Percentiles rank a stretch among this genome's conserved stretches.
Evolutionary conservation across 2,888 invertebrate genomes (phyloP).

Genomic region (Callimorpha dominula): DNA sequence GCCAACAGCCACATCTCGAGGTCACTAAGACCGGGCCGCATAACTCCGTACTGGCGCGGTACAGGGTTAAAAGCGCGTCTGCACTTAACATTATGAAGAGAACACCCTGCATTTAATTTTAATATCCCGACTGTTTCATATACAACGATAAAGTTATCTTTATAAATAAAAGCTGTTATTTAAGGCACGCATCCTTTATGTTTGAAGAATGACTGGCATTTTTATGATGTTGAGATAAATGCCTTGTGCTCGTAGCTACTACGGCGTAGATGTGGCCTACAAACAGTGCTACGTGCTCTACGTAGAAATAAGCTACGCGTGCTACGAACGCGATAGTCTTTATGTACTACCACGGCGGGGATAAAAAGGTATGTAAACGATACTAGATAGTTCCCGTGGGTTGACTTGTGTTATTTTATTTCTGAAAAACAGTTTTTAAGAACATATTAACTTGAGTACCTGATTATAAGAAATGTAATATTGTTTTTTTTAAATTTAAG

Average conservation of each 20-base stretch:
- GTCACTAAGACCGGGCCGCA: slow-evolving; percentile 19
- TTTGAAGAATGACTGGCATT: slow-evolving; percentile 16
- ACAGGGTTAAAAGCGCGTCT: slow-evolving; percentile 28
- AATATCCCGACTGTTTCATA: slow-evolving; percentile 7
- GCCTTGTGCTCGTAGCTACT: slow-evolving; percentile 27
- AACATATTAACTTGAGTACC: too few species aligned
- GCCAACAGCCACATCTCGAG: slow-evolving; percentile 51
- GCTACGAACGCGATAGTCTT: slow-evolving; percentile 36
- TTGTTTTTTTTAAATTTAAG: background rate
- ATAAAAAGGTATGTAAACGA: slow-evolving; percentile 2
- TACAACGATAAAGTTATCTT: slow-evolving; percentile 4
- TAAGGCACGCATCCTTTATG: slow-evolving; percentile 6
- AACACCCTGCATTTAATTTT: slow-evolving; percentile 29
- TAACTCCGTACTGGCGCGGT: background rate
- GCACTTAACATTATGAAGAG: slow-evolving; percentile 34
- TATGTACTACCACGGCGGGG: slow-evolving; percentile 21
- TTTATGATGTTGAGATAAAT: slow-evolving; percentile 28
- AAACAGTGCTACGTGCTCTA: slow-evolving; percentile 39
- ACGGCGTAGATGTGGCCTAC: slow-evolving; percentile 41
- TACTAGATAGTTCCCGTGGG: background rate
- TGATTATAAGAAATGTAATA: too few species aligned
- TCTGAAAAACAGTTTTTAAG: too few species aligned
- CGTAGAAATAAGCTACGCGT: slow-evolving; percentile 38
- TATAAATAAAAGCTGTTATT: slow-evolving; percentile 9
- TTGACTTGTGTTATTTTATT: background rate